Conservation (phyloP, 2,888 invertebrate genomes). For the Limnephilus rhombicus region DNA sequence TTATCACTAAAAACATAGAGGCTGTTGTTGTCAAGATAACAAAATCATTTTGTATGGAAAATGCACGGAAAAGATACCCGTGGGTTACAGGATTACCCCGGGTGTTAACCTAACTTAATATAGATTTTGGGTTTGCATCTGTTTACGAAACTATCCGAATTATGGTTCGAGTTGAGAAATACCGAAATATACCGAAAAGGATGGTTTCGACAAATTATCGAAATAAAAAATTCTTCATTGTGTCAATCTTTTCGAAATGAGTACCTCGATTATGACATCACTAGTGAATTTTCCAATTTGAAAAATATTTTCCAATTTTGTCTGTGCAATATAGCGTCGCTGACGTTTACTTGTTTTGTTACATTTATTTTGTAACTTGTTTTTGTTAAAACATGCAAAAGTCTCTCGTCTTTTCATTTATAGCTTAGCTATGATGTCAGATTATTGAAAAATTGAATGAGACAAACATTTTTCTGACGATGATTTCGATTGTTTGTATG, state of each 20-base stretch:
- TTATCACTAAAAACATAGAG: background rate
- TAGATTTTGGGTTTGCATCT: too few relatives aligned
- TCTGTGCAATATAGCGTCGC: conserved; percentile 25
- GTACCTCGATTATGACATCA: background rate
- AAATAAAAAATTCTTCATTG: background rate
- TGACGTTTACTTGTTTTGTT: conserved; percentile 61
- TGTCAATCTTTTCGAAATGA: background rate
- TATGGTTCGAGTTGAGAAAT: background rate
- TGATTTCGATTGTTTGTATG: background rate
- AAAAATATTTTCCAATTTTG: background rate
- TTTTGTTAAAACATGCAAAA: conserved; percentile 54
- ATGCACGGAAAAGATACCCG: background rate
- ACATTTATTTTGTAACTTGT: conserved; percentile 40
- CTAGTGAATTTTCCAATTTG: background rate
- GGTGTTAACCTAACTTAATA: too few relatives aligned
- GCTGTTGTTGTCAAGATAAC: too few relatives aligned
- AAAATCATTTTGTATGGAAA: too few relatives aligned
- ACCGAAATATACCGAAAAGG: background rate
- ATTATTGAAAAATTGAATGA: conserved; percentile 10
- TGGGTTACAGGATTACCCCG: too few relatives aligned
- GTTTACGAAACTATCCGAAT: background rate
- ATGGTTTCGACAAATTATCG: background rate
- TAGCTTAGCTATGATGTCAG: background rate
- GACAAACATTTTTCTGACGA: background rate
- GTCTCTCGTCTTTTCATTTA: conserved; percentile 11